Evolutionary conservation across 2,113 vertebrate species (phyloP).

Genomic region (Rynchops niger): DNA sequence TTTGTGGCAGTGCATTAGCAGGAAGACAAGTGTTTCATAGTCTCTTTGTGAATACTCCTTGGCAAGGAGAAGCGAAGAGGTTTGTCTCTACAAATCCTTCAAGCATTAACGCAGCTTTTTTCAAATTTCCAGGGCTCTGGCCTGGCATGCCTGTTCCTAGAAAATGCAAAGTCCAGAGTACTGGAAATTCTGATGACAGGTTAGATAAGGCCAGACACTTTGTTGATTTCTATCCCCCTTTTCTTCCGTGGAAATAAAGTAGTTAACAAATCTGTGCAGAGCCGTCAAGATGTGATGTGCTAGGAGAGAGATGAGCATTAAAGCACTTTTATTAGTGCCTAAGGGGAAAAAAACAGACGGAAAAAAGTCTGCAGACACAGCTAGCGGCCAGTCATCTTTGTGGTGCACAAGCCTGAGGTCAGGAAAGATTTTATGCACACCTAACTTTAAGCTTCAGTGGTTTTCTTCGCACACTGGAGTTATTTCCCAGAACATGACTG

Average conservation of each 20-base stretch:
- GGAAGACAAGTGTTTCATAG: background rate
- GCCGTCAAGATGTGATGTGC: background rate
- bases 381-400: background rate
- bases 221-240: background rate
- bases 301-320: background rate
- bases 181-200: background rate
- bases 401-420: background rate
- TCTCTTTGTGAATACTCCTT: background rate
- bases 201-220: background rate
- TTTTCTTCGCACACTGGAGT: background rate
- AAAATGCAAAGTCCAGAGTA: background rate
- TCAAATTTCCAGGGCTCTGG: background rate
- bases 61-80: background rate
- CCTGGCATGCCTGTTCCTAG: background rate
- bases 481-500: accelerated
- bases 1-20: background rate
- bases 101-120: background rate
- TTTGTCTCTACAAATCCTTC: background rate
- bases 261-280: background rate
- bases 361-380: background rate
- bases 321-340: background rate
- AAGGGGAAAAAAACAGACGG: background rate
- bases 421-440: background rate
- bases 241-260: background rate
- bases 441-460: background rate